Conservation (phyloP, 2,888 invertebrate genomes). For the Agapostemon virescens region DNA sequence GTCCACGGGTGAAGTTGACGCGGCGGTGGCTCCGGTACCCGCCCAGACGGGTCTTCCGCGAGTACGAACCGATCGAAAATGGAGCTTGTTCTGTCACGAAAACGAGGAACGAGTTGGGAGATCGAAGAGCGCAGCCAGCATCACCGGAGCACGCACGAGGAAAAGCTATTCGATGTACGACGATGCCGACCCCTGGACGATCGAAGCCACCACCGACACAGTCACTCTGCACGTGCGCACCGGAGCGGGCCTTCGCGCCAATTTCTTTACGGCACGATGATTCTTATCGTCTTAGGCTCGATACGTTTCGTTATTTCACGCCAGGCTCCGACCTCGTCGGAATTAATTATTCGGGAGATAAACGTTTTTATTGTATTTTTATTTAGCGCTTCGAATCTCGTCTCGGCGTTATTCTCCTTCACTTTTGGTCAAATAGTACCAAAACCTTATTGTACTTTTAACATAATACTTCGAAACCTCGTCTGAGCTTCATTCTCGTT, state of each 20-base stretch:
- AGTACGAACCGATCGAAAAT: neutral
- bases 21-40: neutral
- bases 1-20: neutral
- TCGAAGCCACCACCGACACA: slow-evolving; percentile 65
- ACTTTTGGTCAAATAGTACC: too few species aligned
- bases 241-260: slow-evolving; percentile 55
- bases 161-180: slow-evolving; percentile 46
- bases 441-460: too few species aligned
- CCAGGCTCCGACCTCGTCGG: too few species aligned
- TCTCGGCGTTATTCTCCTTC: too few species aligned
- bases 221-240: slow-evolving; percentile 63
- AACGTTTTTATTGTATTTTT: too few species aligned
- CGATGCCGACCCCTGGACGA: slow-evolving; percentile 63
- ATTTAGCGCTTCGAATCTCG: too few species aligned
- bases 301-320: neutral
- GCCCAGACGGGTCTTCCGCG: neutral
- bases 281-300: neutral
- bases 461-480: too few species aligned
- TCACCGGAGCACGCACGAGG: slow-evolving; percentile 61
- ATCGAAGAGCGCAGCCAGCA: slow-evolving; percentile 46
- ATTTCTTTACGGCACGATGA: slow-evolving; percentile 50
- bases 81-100: slow-evolving; percentile 52
- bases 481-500: too few species aligned
- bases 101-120: slow-evolving; percentile 29
- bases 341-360: too few species aligned